A percentile compares a stretch with the other conserved stretches of the same genome.
Conservation (phyloP, 1,140 invertebrate species). For the Pachypsylla venusta region DNA sequence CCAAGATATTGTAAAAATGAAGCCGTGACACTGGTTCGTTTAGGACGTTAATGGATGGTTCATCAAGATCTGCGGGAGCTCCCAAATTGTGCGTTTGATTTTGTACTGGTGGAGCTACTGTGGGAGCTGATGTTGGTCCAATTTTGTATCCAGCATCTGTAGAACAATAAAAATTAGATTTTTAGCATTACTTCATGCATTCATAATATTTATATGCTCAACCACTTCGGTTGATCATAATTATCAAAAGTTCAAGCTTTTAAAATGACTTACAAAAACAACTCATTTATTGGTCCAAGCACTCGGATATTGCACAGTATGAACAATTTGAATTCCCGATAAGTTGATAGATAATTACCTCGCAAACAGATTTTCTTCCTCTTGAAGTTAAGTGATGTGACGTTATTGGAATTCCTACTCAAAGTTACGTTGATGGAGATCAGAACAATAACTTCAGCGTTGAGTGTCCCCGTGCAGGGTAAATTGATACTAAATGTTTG, state of each 20-base stretch:
- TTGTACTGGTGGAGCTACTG: not conserved
- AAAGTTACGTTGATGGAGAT: slow-evolving; percentile 71
- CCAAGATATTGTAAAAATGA: slow-evolving; percentile 2
- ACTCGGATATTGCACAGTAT: no score
- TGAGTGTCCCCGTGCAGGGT: slow-evolving; percentile 60
- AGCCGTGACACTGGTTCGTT: not conserved
- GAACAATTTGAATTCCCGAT: no score
- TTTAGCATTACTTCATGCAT: no score
- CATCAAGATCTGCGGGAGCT: not conserved
- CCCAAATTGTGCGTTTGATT: not conserved
- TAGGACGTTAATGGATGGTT: not conserved
- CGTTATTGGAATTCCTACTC: slow-evolving; percentile 43
- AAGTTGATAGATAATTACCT: no score
- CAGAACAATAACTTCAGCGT: slow-evolving; percentile 67
- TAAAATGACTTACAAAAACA: no score
- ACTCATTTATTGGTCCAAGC: no score
- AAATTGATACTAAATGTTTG: slow-evolving; percentile 72
- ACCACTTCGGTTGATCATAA: no score
- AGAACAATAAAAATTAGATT: no score
- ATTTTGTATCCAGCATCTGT: not conserved
- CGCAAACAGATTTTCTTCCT: slow-evolving; percentile 71
- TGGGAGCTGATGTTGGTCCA: not conserved
- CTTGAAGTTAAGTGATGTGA: slow-evolving; percentile 59
- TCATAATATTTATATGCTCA: no score
- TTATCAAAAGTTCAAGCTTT: no score